Evolutionary conservation across 2,797 vertebrate species (phyloP), one percentile per base, ranked within the genome.

Genomic region (Nyctalus aviator): DNA sequence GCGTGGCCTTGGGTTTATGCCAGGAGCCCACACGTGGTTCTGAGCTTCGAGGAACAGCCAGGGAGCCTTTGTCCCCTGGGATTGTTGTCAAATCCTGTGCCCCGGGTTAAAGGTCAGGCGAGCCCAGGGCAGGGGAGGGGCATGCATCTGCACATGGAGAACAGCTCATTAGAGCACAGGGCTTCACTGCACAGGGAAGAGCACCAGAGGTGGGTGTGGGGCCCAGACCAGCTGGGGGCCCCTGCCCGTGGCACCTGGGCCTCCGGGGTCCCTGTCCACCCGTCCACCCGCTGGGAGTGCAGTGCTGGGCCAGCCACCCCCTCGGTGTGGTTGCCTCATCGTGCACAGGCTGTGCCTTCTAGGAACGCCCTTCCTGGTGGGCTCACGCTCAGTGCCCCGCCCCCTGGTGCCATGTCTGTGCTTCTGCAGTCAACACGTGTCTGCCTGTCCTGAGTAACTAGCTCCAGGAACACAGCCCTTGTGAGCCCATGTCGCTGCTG

Each of bases 281-380:
- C 3, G 2, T 18, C 23, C 23, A 4, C 44, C 23, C 8, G 11
- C 32, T 0, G 0, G n/a, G 35, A 3, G 14, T 3, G 53, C 12
- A n/a, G 62, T 1, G 32, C 6, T 2, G 10, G 5, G 11, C 1
- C 0, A 25, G 44, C 7, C 50, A 3, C 50, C 35, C 27, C 8
- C 21, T 32, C 0, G 0, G 14, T 4, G 1, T 23, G 0, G 0
- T 9, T 1, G 7, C 23, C 46, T 14, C 0, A 0, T 10, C 32
- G 4, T 0, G 35, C 35, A 55, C 79, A 4, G 3, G 3, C 44
- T 8, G 6, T 2, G 8, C 71, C 48, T 69, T 32, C 82, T 4
- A 1, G 3, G 23, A 64, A 13, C 3, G 21, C 30, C 55, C 21
- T 48, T 18, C 4, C 13, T 8, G 57, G 10, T 44, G 59, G 25